Conservation (phyloP, 1,140 invertebrate species). For the Drosophila miranda region DNA sequence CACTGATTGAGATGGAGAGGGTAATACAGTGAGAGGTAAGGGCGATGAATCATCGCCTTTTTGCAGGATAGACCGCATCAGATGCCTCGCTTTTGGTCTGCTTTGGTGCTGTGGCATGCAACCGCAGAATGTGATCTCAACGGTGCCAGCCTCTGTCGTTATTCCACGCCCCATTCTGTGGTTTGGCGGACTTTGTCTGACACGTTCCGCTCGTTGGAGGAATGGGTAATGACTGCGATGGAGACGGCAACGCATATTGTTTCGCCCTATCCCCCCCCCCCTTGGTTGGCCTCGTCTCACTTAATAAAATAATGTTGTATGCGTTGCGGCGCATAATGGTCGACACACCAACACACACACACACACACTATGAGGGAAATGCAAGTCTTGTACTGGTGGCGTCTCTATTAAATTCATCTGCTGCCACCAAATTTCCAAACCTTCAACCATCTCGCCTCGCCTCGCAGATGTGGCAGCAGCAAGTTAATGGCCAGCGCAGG, state of each 20-base stretch:
- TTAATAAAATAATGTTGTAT: conserved; percentile 77
- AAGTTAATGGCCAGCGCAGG: conserved; percentile 65
- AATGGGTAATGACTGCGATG: conserved; percentile 10
- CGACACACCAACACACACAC: conserved; percentile 12
- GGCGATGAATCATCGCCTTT: conserved; percentile 21
- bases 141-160: background rate
- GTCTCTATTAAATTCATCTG: conserved; percentile 72
- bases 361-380: conserved; percentile 22
- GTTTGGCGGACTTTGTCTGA: conserved; percentile 30
- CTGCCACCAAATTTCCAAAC: conserved; percentile 54
- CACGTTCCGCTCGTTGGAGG: conserved; percentile 24
- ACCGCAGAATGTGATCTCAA: conserved; percentile 33
- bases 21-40: background rate
- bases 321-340: conserved; percentile 64
- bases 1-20: too few relatives aligned
- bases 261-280: conserved; percentile 17
- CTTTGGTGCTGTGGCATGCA: conserved; percentile 31
- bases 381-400: conserved; percentile 57
- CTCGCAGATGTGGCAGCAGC: conserved; percentile 48
- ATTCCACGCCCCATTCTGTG: conserved; percentile 12
- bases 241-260: conserved; percentile 46
- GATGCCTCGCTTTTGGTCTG: too few relatives aligned
- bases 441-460: conserved; percentile 12
- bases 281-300: conserved; percentile 42
- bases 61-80: background rate